Evolutionary conservation across 2,113 vertebrate species (phyloP).

Genomic region (Crotalus horridus): DNA sequence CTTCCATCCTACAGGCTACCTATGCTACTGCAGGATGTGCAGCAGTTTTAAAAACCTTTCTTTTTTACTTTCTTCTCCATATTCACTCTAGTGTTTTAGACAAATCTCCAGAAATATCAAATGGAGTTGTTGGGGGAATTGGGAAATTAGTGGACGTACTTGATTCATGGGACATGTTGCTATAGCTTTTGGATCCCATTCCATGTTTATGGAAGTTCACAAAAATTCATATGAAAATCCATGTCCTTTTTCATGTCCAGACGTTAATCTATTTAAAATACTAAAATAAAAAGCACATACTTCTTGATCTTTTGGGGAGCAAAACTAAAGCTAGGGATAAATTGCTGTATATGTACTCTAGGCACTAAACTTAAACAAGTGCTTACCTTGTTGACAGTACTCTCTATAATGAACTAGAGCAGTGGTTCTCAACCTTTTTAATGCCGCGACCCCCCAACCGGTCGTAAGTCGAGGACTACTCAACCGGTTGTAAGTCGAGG

Average conservation of each 20-base stretch:
- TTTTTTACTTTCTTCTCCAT: not conserved
- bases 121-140: not conserved
- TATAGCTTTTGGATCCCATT: not conserved
- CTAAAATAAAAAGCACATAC: not conserved
- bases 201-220: not conserved
- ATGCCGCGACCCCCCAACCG: too few relatives aligned
- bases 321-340: not conserved
- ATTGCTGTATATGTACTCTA: not conserved
- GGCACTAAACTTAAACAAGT: not conserved
- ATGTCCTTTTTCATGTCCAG: not conserved
- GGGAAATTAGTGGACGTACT: not conserved
- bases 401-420: not conserved
- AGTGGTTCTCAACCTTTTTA: too few relatives aligned
- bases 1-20: not conserved
- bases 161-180: not conserved
- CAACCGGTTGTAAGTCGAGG: too few relatives aligned
- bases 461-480: too few relatives aligned
- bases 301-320: not conserved
- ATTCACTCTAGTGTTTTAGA: not conserved
- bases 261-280: not conserved
- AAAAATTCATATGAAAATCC: not conserved
- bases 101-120: not conserved
- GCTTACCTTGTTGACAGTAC: not conserved
- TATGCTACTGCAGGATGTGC: not conserved
- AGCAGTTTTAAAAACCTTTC: too few relatives aligned